These are phyloP conservation scores for Anorthoa munda DNA, from an alignment of 2,888 invertebrate genomes.

Conservation along the genomic window DNA sequence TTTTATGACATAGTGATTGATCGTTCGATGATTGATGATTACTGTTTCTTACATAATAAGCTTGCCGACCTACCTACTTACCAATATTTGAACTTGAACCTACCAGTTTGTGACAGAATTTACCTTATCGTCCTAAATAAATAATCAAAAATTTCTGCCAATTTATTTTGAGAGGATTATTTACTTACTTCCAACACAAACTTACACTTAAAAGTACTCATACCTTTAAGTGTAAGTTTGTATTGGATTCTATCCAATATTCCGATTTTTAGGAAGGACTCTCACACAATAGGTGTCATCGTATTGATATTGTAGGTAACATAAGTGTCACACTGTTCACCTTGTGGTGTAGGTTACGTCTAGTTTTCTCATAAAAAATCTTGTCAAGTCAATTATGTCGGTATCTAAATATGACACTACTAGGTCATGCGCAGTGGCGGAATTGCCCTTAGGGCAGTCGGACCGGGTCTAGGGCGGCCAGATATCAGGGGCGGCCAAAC, in stretches of 20 bases:
- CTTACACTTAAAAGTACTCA: too few species aligned
- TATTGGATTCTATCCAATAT: conserved; percentile 20
- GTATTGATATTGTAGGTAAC: not conserved
- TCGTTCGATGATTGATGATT: too few species aligned
- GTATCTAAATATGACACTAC: too few species aligned
- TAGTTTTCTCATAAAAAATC: not conserved
- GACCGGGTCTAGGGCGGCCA: too few species aligned
- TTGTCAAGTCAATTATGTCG: not conserved
- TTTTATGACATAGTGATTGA: too few species aligned
- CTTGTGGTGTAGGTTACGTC: not conserved
- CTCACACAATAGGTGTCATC: not conserved
- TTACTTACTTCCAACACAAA: too few species aligned
- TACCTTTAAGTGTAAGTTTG: conserved; percentile 12
- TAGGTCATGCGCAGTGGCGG: too few species aligned
- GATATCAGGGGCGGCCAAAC: too few species aligned
- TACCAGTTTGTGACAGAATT: conserved; percentile 10
- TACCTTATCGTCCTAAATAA: conserved; percentile 38
- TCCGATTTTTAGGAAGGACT: not conserved
- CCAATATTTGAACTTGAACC: conserved; percentile 8
- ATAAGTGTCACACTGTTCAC: conserved; percentile 9
- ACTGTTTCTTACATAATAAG: too few species aligned
- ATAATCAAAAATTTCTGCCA: conserved; percentile 25
- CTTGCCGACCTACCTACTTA: not conserved
- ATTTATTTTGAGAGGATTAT: conserved; percentile 38
- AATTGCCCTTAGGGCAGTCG: too few species aligned